Base-by-base conservation (phyloP, 2,797 vertebrate species). In the Eleutherodactylus coqui region DNA sequence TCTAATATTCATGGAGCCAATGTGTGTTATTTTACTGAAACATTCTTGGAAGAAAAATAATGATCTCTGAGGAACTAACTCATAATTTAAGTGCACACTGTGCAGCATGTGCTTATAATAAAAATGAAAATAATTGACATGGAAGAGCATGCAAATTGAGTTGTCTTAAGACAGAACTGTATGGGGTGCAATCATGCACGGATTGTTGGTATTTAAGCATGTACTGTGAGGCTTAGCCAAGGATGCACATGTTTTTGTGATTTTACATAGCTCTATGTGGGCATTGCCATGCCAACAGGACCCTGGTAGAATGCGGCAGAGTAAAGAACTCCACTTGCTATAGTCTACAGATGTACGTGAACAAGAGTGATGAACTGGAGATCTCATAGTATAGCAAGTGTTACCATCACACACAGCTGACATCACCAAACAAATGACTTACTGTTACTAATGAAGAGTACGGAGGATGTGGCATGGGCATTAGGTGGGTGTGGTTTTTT, bases 171-270 rank as follows among this genome's bases (percentile, higher is more conserved):
- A 86, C 77, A 73, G 78, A 75, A 77, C 45, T 62, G 69, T 79
- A 80, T 81, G 70, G 53, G 49, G 45, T 36, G 62, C 67, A 86
- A 81, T 75, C 69, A 81, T 75, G 69, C 77, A 38, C 58, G 53
- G n/a, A 58, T 49, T 81, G 47, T 86, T 81, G 70, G 69, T 38
- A 64, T 62, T 81, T 32, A 86, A 81, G 49, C 41, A 19, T 79
- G 43, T 85, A 75, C 75, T 85, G 78, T 43, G 43, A 80, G 69
- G 77, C 69, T 51, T 85, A 75, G 58, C 84, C 78, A 85, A 64
- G 77, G 69, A 81, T 75, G 67, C 78, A 86, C 85, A 86, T 86
- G 19, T 86, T 86, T 86, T 81, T 62, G 62, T 86, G 70, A 86
- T 86, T 86, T 85, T 81, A 75, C 34, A 81, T 64, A 86, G 36